These are phyloP conservation scores for Eudorcas thomsonii DNA, from an alignment of 2,113 vertebrate genomes.

Conservation along the genomic window DNA sequence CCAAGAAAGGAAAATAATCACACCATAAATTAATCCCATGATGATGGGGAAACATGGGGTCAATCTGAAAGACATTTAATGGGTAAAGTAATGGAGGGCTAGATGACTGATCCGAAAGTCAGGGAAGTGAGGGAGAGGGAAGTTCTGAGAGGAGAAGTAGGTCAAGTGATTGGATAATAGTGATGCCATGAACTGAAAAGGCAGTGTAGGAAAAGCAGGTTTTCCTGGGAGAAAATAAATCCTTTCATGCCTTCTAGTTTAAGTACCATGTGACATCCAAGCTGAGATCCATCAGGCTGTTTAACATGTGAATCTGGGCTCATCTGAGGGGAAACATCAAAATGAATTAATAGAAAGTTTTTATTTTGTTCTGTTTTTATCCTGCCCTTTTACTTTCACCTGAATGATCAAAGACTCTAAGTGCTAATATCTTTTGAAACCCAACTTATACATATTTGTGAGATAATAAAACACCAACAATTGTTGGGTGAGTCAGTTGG, in stretches of 20 bases:
- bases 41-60: not conserved
- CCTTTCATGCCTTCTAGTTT: not conserved
- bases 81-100: not conserved
- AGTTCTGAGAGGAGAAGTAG: not conserved
- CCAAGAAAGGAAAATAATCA: not conserved
- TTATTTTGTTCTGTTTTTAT: not conserved
- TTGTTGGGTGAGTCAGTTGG: not conserved
- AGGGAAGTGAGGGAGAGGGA: not conserved
- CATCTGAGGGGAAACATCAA: constrained; percentile 16
- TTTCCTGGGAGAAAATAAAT: not conserved
- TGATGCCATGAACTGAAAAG: not conserved
- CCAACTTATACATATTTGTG: not conserved
- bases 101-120: not conserved
- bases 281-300: not conserved
- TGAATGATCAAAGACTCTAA: constrained; percentile 15
- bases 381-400: not conserved
- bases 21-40: not conserved
- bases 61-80: not conserved
- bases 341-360: constrained; percentile 26
- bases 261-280: not conserved
- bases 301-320: not conserved
- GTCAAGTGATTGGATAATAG: not conserved
- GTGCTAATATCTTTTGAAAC: constrained; percentile 34
- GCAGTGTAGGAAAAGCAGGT: not conserved
- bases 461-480: constrained; percentile 16